phyloP scores from a whole-genome alignment of 2,888 invertebrate genomes.

The Nemurella pictetii region DNA sequence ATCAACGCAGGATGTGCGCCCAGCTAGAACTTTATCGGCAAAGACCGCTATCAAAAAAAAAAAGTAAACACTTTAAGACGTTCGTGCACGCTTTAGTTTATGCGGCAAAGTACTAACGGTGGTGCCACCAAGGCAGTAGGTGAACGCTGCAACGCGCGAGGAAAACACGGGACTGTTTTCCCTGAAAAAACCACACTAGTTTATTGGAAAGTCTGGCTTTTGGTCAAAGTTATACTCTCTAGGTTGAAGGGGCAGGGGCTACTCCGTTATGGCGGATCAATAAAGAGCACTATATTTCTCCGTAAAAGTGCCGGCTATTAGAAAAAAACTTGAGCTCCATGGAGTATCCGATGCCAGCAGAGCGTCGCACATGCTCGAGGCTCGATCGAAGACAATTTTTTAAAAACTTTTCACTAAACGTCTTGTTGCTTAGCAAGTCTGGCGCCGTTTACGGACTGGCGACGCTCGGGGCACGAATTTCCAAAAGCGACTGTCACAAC shows the following conservation, averaged over 20 bases:
- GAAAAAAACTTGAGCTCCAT: neutral
- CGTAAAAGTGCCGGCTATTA: slow-evolving; percentile 3
- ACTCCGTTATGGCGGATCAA: neutral
- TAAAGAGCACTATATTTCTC: slow-evolving; percentile 15
- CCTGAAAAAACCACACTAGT: neutral
- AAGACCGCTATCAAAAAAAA: neutral
- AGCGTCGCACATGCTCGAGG: neutral
- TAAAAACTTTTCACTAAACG: neutral
- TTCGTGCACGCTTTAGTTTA: neutral
- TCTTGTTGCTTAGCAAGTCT: neutral
- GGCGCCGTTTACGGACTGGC: neutral
- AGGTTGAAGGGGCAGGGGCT: neutral
- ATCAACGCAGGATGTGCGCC: neutral
- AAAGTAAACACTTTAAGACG: neutral
- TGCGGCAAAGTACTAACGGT: neutral
- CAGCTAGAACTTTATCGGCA: neutral
- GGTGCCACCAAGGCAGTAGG: neutral
- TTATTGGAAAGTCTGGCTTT: neutral
- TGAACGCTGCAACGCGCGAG: neutral
- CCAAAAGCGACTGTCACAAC: neutral
- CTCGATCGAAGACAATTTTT: neutral
- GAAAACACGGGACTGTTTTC: neutral
- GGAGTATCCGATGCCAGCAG: neutral
- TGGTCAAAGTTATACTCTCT: neutral
- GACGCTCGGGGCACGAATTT: neutral